Evolutionary conservation across 1,140 invertebrate species (phyloP).

Genomic region (Kradibia gibbosae): DNA sequence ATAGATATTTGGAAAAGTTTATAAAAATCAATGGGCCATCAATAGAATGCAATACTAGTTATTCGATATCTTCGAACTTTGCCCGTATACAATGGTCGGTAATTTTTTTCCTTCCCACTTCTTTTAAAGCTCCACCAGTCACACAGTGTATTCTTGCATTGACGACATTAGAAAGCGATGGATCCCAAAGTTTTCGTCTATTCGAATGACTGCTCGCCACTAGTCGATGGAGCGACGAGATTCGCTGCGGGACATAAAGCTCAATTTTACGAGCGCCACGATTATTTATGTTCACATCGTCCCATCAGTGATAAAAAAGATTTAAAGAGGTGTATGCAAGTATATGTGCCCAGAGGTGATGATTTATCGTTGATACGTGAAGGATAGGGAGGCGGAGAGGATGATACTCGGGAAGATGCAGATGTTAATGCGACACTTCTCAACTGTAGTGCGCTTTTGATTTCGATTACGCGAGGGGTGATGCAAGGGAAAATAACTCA

Average conservation of each 20-base stretch:
- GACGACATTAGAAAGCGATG: neutral
- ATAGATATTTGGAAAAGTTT: neutral
- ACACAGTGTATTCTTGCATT: neutral
- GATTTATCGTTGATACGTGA: neutral
- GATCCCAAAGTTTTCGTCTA: slow-evolving; percentile 15
- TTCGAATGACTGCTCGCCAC: neutral
- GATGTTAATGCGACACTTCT: neutral
- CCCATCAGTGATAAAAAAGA: neutral
- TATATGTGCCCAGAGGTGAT: neutral
- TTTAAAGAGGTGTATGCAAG: neutral
- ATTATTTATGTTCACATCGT: neutral
- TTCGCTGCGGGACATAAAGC: slow-evolving; percentile 16
- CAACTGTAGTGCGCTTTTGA: neutral
- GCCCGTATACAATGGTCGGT: neutral
- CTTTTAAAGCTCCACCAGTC: neutral
- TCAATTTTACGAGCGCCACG: slow-evolving; percentile 5
- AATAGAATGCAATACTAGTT: neutral
- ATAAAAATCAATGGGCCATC: neutral
- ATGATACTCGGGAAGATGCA: neutral
- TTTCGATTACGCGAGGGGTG: neutral
- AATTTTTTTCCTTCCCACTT: slow-evolving; percentile 2
- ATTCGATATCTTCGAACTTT: neutral
- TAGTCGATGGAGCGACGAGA: slow-evolving; percentile 9
- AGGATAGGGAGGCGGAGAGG: no score
- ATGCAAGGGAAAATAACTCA: neutral